These are phyloP conservation scores for Mandrillus leucophaeus DNA, from an alignment of 2,113 vertebrate genomes.

Conservation along the genomic window DNA sequence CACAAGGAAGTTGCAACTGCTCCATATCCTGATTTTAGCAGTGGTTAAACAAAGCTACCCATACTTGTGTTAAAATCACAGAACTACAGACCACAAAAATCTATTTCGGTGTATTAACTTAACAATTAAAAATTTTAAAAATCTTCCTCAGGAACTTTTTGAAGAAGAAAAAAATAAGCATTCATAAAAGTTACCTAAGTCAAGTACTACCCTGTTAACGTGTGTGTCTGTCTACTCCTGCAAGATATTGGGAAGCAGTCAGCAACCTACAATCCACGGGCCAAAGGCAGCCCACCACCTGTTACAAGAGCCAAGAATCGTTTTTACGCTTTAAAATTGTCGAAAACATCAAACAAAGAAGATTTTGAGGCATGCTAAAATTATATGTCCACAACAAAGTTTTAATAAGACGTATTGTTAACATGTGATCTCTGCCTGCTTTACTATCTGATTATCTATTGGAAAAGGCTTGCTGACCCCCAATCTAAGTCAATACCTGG, in stretches of 20 bases:
- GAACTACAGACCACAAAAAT: not conserved
- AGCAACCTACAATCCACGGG: not conserved
- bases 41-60: not conserved
- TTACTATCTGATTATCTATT: not conserved
- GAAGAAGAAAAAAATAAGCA: not conserved
- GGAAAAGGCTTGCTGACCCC: not conserved
- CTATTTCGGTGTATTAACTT: not conserved
- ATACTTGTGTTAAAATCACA: not conserved
- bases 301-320: not conserved
- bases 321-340: not conserved
- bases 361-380: not conserved
- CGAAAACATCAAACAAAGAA: not conserved
- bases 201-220: not conserved
- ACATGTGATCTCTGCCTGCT: not conserved
- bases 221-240: not conserved
- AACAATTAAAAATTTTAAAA: not conserved
- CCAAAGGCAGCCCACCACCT: not conserved
- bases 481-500: not conserved
- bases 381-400: not conserved
- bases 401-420: not conserved
- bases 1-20: not conserved
- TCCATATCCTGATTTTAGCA: not conserved
- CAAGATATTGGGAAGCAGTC: too few species aligned
- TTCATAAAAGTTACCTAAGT: not conserved
- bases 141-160: not conserved